Evolutionary conservation across 2,113 vertebrate species (phyloP).

Genomic region (Melierax canorus): DNA sequence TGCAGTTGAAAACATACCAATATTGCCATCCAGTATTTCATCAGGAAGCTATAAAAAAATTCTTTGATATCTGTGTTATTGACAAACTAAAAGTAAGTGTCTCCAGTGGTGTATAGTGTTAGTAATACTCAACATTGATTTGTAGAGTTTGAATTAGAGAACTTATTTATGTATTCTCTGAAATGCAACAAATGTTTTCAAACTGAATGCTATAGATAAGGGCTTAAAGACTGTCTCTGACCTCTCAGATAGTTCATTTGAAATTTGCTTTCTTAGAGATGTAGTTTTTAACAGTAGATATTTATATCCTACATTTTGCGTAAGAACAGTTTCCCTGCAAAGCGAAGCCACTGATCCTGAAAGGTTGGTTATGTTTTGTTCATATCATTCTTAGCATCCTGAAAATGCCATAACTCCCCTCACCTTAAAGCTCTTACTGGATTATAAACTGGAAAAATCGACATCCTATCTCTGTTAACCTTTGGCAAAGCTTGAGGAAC

Average conservation of each 20-base stretch:
- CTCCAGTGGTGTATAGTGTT: background rate
- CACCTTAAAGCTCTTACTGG: slow-evolving; percentile 51
- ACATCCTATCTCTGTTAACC: slow-evolving; percentile 77
- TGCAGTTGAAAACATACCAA: slow-evolving; percentile 22
- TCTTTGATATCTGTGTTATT: slow-evolving; percentile 17
- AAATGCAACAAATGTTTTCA: slow-evolving; percentile 13
- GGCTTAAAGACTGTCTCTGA: background rate
- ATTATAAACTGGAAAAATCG: slow-evolving; percentile 76
- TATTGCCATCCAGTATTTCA: slow-evolving; percentile 21
- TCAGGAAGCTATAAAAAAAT: slow-evolving; percentile 43
- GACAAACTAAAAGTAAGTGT: slow-evolving; percentile 17
- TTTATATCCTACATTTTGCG: background rate
- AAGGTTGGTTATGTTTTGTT: slow-evolving; percentile 26
- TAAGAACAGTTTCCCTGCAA: background rate
- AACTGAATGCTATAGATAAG: background rate
- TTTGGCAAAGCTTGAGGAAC: slow-evolving; percentile 75
- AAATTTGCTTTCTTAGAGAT: background rate
- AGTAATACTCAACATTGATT: slow-evolving; percentile 33
- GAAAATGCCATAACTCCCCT: slow-evolving; percentile 51
- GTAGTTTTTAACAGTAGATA: background rate
- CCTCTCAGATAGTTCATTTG: background rate
- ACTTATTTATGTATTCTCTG: background rate
- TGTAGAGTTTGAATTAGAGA: slow-evolving; percentile 26
- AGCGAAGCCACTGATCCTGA: background rate
- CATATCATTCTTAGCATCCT: slow-evolving; percentile 25